Conservation (phyloP, 1,140 invertebrate species). For the Lutraria rhynchaena region DNA sequence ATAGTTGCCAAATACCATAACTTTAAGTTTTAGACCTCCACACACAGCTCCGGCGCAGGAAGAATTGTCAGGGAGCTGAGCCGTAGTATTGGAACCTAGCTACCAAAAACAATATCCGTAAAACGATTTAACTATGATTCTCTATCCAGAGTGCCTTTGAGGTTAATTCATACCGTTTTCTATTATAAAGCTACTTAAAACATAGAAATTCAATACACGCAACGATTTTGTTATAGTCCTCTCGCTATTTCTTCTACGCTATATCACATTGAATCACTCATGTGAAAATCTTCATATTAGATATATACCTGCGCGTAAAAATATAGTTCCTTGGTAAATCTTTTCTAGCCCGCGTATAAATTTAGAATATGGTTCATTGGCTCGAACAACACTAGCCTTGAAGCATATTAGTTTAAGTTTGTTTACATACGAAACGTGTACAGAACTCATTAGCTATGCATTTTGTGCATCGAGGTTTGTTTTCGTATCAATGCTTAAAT, state of each 20-base stretch:
- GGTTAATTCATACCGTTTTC: constrained; percentile 42
- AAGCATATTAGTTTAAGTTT: constrained; percentile 35
- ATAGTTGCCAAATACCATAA: background rate
- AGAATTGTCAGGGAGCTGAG: background rate
- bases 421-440: constrained; percentile 37
- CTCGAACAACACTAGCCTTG: constrained; percentile 29
- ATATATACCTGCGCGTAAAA: constrained; percentile 48
- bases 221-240: constrained; percentile 32
- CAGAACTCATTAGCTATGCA: too few relatives aligned
- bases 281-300: constrained; percentile 29
- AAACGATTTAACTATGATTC: constrained; percentile 18
- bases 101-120: too few relatives aligned
- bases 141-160: constrained; percentile 47
- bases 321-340: constrained; percentile 48
- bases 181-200: constrained; percentile 30
- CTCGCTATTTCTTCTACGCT: constrained; percentile 9
- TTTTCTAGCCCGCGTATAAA: constrained; percentile 31
- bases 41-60: constrained; percentile 12
- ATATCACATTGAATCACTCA: constrained; percentile 35
- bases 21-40: constrained; percentile 27
- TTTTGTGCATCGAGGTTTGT: too few relatives aligned
- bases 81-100: constrained; percentile 9
- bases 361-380: constrained; percentile 37
- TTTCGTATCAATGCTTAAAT: background rate
- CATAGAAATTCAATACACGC: constrained; percentile 50